A percentile compares a stretch with the other conserved stretches of the same genome.
These are phyloP conservation scores for Crepidodera aurea DNA, from an alignment of 2,888 invertebrate genomes.

Conservation along the genomic window DNA sequence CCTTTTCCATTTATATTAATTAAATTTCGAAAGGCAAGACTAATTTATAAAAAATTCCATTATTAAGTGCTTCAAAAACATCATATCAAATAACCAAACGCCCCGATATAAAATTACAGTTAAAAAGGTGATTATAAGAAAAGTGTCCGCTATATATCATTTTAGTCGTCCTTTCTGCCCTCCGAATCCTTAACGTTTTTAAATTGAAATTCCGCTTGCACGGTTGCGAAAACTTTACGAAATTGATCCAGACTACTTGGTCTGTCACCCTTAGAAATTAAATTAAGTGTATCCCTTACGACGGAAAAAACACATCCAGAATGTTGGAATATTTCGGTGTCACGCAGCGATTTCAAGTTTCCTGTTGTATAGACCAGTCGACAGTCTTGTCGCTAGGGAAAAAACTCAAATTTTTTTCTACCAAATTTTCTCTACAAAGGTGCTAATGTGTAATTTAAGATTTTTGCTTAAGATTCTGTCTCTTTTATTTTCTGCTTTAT, in stretches of 20 bases:
- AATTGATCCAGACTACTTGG: not conserved
- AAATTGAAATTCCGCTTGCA: conserved; percentile 16
- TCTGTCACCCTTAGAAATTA: conserved; percentile 3
- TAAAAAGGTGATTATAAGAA: conserved; percentile 8
- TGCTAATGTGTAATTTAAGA: too few relatives aligned
- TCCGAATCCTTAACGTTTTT: conserved; percentile 2
- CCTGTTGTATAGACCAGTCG: too few relatives aligned
- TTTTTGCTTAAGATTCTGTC: too few relatives aligned
- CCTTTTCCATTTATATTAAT: too few relatives aligned
- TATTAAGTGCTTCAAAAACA: not conserved
- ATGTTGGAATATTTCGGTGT: not conserved
- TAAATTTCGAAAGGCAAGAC: too few relatives aligned
- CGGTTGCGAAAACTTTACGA: conserved; percentile 7
- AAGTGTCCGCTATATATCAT: conserved; percentile 9
- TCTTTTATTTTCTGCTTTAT: too few relatives aligned
- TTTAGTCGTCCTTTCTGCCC: not conserved
- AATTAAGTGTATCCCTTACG: conserved; percentile 5
- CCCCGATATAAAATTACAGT: conserved; percentile 1
- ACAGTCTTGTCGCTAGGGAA: too few relatives aligned
- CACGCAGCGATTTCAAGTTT: not conserved
- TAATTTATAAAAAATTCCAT: too few relatives aligned
- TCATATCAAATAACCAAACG: not conserved
- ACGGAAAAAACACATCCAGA: conserved; percentile 1
- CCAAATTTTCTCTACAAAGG: too few relatives aligned
- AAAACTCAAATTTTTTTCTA: too few relatives aligned